Evolutionary conservation across 2,888 invertebrate genomes (phyloP).

Genomic region (Philopedon plagiatum): DNA sequence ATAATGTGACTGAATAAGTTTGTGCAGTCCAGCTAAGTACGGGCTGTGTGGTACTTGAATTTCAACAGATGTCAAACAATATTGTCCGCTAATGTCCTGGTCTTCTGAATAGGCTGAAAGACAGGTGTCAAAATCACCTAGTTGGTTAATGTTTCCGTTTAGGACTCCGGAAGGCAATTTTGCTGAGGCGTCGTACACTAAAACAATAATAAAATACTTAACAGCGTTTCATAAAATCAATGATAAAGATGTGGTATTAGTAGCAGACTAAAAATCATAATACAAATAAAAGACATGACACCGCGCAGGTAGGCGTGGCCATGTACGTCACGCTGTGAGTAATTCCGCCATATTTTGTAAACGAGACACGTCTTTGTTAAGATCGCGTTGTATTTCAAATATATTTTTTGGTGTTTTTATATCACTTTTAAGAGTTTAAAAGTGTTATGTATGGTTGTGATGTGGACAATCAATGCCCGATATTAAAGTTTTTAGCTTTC

Average conservation of each 20-base stretch:
- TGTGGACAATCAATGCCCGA: too few relatives aligned
- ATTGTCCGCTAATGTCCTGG: conserved; percentile 72
- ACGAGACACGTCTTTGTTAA: too few relatives aligned
- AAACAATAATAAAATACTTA: conserved; percentile 47
- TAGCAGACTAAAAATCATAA: too few relatives aligned
- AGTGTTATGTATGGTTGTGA: too few relatives aligned
- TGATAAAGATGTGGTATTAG: not conserved
- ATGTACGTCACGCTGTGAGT: too few relatives aligned
- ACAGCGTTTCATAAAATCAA: not conserved
- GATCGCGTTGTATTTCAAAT: too few relatives aligned
- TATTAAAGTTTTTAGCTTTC: too few relatives aligned
- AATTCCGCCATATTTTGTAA: too few relatives aligned
- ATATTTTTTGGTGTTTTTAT: too few relatives aligned
- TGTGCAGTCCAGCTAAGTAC: conserved; percentile 71
- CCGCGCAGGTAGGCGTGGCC: too few relatives aligned
- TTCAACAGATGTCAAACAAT: conserved; percentile 75
- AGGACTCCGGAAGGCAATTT: conserved; percentile 67
- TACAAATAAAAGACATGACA: too few relatives aligned
- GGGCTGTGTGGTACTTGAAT: conserved; percentile 70
- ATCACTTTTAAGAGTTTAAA: too few relatives aligned
- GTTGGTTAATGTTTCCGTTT: conserved; percentile 67
- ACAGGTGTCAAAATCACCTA: conserved; percentile 68
- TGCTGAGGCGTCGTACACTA: conserved; percentile 68
- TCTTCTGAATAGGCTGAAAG: conserved; percentile 59
- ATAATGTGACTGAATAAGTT: conserved; percentile 74